A percentile compares a stretch with the other conserved stretches of the same genome.
These are phyloP conservation scores for Cygnus olor DNA, from an alignment of 2,797 vertebrate species.

Conservation along the genomic window DNA sequence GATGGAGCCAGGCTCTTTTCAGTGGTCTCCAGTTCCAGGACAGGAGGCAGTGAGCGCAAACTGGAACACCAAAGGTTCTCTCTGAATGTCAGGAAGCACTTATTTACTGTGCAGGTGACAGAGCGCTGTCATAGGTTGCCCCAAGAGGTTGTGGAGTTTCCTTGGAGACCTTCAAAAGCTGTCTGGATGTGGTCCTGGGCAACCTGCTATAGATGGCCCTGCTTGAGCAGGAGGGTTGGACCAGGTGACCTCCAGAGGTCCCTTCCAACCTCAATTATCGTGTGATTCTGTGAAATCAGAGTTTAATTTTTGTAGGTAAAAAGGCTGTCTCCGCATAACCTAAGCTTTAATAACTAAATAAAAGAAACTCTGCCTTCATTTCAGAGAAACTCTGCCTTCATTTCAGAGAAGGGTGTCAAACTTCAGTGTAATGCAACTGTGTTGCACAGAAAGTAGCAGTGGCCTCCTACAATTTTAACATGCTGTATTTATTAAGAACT, in stretches of 20 bases:
- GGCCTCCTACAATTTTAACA: neutral
- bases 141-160: no score
- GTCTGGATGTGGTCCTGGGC: no score
- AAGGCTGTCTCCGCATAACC: neutral
- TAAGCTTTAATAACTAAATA: neutral
- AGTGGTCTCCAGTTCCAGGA: neutral
- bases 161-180: no score
- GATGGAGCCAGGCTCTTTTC: neutral
- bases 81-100: no score
- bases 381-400: neutral
- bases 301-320: neutral
- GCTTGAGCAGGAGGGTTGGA: no score
- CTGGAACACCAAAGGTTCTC: neutral
- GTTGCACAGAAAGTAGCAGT: no score
- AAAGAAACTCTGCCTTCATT: neutral
- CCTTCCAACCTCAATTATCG: no score
- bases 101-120: no score
- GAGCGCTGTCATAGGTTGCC: no score
- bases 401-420: neutral
- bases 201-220: no score
- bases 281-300: neutral
- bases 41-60: neutral
- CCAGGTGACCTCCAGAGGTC: no score
- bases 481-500: neutral
- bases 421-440: neutral